phyloP scores from a whole-genome alignment of 2,113 vertebrate species.

The Zosterops japonicus region DNA sequence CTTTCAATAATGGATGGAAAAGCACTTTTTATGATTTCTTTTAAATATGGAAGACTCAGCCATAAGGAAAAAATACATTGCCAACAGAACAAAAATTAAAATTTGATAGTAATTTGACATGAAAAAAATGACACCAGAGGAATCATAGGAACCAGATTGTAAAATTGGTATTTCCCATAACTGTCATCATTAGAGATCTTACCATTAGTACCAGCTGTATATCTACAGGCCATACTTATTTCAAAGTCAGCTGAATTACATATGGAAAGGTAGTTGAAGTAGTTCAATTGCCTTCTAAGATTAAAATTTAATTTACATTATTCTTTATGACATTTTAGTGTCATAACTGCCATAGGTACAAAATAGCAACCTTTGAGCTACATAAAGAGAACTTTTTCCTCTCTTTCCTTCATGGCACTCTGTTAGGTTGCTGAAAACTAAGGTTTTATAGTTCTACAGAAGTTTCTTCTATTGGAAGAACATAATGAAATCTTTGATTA shows the following conservation, averaged over 20 bases:
- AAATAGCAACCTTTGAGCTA: not conserved
- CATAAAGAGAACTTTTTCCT: not conserved
- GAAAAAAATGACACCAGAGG: conserved; percentile 39
- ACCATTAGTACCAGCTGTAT: not conserved
- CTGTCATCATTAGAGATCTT: conserved; percentile 1
- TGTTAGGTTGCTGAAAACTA: not conserved
- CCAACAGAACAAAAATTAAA: conserved; percentile 37
- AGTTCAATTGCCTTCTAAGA: not conserved
- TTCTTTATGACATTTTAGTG: not conserved
- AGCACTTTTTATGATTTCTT: not conserved
- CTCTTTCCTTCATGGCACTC: not conserved
- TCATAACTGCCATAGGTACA: not conserved
- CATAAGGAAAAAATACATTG: conserved; percentile 25
- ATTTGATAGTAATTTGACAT: conserved; percentile 5
- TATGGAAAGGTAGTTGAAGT: not conserved
- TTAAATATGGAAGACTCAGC: conserved; percentile 5
- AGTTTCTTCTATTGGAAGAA: not conserved
- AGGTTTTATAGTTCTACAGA: not conserved
- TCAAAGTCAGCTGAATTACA: not conserved
- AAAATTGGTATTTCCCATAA: conserved; percentile 22
- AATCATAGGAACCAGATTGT: conserved; percentile 45
- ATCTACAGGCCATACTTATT: conserved; percentile 11
- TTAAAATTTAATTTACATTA: not conserved
- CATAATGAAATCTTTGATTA: not conserved
- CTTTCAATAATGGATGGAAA: conserved; percentile 37